Evolutionary conservation across 2,797 vertebrate species (phyloP), one percentile per base, ranked within the genome.

Genomic region (Tragelaphus oryx): DNA sequence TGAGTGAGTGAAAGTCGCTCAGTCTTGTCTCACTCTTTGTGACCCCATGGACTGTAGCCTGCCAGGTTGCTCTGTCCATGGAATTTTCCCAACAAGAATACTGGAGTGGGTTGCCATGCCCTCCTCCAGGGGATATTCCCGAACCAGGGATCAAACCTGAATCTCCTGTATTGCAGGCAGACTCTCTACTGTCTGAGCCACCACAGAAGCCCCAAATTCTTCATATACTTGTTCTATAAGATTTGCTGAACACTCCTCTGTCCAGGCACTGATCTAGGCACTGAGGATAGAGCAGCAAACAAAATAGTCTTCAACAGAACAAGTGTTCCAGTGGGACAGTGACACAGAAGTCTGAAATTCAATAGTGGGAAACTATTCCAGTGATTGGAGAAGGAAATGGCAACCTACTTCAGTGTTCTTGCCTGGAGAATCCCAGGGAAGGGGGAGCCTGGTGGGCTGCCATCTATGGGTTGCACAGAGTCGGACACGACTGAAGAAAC

Each of bases 201-300:
- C 37, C 68, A 71, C 20, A 24, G 37, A 24, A 71, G 68, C 68
- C 33, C 13, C 46, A 65, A 48, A 37, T 94, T 89, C 52, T 85
- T 91, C 57, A 24, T 71, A 44, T 30, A 37, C 83, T 87, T 93
- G 46, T 83, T 94, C 18, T 79, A 10, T 75, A 81, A 93, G 81
- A 76, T 30, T 59, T 55, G 13, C 65, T 57, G 37, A 62, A 24
- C 24, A 41, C 18, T 24, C 16, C 17, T 87, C 11, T 83, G n/a
- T 13, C 60, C 60, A 75, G 82, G 30, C 33, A 79, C 48, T 50
- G 33, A 89, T 87, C 60, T 90, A 94, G 89, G 57, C 16, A 88
- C 55, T 44, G 17, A 30, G 5, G 33, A 78, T 8, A 79, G 10
- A 75, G 14, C 13, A 68, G 33, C 14, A 52, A 78, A 55, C 9